Percentiles rank a stretch among this genome's conserved stretches.
These are phyloP conservation scores for Andrena trimmerana DNA, from an alignment of 2,888 invertebrate genomes.

Conservation along the genomic window DNA sequence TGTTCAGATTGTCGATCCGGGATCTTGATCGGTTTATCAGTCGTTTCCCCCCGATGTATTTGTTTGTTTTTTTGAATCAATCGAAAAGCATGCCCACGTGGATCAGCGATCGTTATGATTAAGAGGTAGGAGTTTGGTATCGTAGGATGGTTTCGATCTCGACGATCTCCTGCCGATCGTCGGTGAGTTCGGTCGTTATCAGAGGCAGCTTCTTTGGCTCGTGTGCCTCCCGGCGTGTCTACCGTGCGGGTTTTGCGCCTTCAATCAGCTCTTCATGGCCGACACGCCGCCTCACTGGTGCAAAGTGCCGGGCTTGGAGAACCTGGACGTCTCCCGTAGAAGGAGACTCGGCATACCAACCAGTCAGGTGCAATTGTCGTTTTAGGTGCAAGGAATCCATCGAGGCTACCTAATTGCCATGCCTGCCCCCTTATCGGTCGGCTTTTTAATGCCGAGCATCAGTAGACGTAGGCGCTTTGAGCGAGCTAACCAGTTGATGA, in stretches of 20 bases:
- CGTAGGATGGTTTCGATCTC: conserved; percentile 89
- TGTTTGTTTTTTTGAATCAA: too few species aligned
- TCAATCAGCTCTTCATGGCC: conserved; percentile 97
- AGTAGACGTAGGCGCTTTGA: neutral
- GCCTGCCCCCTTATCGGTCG: neutral
- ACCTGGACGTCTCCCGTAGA: conserved; percentile 81
- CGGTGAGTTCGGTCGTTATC: conserved; percentile 96
- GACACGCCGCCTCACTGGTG: conserved; percentile 96
- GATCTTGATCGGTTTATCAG: too few species aligned
- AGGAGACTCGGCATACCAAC: conserved; percentile 89
- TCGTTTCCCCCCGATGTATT: too few species aligned
- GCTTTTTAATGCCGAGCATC: neutral
- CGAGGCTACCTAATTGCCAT: neutral
- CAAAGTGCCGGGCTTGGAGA: conserved; percentile 88
- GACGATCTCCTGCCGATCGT: conserved; percentile 94
- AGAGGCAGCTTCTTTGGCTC: conserved; percentile 93
- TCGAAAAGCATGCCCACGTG: neutral
- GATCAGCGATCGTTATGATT: conserved; percentile 11
- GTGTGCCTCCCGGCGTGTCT: conserved; percentile 95
- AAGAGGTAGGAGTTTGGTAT: conserved; percentile 33
- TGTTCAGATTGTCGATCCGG: too few species aligned
- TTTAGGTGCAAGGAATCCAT: conserved; percentile 17
- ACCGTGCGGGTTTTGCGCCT: conserved; percentile 96
- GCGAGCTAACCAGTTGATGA: neutral
- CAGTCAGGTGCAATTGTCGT: conserved; percentile 68